Evolutionary conservation across 2,797 vertebrate genomes (phyloP).

Genomic region (Typhlichthys eigenmanni): DNA sequence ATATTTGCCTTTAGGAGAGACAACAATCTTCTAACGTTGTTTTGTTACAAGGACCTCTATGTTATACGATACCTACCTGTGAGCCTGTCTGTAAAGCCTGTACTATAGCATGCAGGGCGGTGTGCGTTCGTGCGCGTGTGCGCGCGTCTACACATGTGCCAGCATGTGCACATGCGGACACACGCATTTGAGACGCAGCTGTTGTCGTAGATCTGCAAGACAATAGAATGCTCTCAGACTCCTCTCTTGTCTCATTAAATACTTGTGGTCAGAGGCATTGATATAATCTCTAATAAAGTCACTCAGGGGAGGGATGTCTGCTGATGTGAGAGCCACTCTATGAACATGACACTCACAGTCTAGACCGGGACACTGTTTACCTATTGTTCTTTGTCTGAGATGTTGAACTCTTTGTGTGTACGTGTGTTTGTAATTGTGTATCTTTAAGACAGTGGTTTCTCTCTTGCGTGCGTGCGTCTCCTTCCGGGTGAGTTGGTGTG

Average conservation of each 20-base stretch:
- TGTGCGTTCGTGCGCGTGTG: neutral
- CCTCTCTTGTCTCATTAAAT: conserved; percentile 70
- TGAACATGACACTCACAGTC: conserved; percentile 58
- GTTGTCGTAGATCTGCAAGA: conserved; percentile 66
- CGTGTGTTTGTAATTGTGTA: conserved; percentile 18
- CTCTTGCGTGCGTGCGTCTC: conserved; percentile 23
- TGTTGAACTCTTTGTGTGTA: conserved; percentile 16
- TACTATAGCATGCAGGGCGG: neutral
- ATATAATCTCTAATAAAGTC: conserved; percentile 77
- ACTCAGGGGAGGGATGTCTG: conserved; percentile 57
- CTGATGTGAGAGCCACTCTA: conserved; percentile 44
- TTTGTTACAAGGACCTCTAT: too few relatives aligned
- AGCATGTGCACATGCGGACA: neutral
- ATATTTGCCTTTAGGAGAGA: neutral
- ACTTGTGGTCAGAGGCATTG: conserved; percentile 67
- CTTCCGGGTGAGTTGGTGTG: conserved; percentile 10
- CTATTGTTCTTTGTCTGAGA: conserved; percentile 49
- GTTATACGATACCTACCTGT: too few relatives aligned
- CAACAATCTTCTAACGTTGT: neutral
- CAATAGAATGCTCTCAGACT: conserved; percentile 64
- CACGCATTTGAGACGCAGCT: conserved; percentile 52
- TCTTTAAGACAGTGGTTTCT: neutral
- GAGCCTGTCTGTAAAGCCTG: neutral
- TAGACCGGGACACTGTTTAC: conserved; percentile 41
- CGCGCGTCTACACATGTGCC: neutral